phyloP scores from a whole-genome alignment of 2,797 vertebrate genomes.

The Tadarida brasiliensis region DNA sequence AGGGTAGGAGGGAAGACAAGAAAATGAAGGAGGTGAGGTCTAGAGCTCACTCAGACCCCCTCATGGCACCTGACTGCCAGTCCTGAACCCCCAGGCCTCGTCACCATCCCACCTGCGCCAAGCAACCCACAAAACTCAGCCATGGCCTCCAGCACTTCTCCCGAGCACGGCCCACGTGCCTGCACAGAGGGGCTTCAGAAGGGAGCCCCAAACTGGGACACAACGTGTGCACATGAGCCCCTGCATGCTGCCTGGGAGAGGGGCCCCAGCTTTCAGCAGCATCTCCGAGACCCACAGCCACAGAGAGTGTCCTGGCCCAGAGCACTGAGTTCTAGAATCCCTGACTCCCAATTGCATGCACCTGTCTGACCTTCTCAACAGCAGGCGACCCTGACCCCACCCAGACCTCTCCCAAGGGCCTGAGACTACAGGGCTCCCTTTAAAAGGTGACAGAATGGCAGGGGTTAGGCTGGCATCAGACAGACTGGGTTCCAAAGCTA shows the following conservation, averaged over 20 bases:
- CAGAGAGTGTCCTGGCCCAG: background rate
- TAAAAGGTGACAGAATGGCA: background rate
- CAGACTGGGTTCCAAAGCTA: background rate
- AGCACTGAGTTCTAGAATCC: background rate
- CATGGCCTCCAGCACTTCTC: background rate
- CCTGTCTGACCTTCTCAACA: background rate
- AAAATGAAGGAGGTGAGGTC: background rate
- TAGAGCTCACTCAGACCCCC: background rate
- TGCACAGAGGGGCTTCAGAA: background rate
- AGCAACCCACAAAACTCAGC: background rate
- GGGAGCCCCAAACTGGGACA: background rate
- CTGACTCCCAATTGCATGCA: background rate
- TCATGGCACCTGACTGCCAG: accelerated
- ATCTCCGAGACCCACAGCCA: background rate
- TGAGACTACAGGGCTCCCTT: background rate
- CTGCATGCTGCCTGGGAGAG: background rate
- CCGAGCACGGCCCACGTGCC: background rate
- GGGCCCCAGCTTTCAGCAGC: background rate
- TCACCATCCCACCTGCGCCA: background rate
- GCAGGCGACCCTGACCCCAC: background rate
- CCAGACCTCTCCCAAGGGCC: too few relatives aligned
- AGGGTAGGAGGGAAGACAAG: background rate
- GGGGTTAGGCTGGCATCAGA: background rate
- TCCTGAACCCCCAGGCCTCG: background rate
- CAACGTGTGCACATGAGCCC: too few relatives aligned